Percentiles rank a stretch among this genome's conserved stretches.
phyloP scores from a whole-genome alignment of 2,113 vertebrate genomes.

The Benitochromis conjunctus region DNA sequence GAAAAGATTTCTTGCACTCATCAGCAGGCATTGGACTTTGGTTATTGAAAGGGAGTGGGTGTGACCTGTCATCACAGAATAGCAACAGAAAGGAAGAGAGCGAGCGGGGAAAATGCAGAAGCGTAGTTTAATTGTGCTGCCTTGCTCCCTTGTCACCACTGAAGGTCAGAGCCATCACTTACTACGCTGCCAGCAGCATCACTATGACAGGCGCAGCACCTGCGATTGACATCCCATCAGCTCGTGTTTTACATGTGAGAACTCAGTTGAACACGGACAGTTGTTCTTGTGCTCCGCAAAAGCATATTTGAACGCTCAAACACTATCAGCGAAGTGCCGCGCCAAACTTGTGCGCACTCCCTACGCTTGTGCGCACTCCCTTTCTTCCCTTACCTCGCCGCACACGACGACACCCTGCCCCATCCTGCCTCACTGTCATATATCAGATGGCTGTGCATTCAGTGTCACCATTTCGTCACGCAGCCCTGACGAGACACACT shows the following conservation, averaged over 20 bases:
- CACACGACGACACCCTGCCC: neutral
- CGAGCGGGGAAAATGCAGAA: neutral
- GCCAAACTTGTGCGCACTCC: neutral
- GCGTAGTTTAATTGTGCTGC: conserved; percentile 30
- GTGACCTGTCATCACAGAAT: neutral
- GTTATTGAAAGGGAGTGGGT: neutral
- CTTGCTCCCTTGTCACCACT: conserved; percentile 20
- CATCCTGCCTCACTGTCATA: neutral
- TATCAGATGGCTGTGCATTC: neutral
- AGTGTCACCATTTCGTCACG: neutral
- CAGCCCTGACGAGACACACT: neutral
- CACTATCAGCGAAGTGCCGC: neutral
- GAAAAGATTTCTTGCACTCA: neutral
- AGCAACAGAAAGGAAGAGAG: neutral
- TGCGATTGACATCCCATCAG: conserved; percentile 48
- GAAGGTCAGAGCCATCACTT: conserved; percentile 58
- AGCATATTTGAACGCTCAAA: neutral
- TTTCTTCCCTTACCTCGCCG: neutral
- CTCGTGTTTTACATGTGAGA: conserved; percentile 12
- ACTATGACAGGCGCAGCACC: conserved; percentile 18
- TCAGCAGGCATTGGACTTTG: neutral
- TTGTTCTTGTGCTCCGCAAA: neutral
- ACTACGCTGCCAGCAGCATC: neutral
- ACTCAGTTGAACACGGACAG: neutral
- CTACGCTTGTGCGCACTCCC: neutral